phyloP scores from a whole-genome alignment of 2,797 vertebrate species.

The Paramormyrops hopkinsi region DNA sequence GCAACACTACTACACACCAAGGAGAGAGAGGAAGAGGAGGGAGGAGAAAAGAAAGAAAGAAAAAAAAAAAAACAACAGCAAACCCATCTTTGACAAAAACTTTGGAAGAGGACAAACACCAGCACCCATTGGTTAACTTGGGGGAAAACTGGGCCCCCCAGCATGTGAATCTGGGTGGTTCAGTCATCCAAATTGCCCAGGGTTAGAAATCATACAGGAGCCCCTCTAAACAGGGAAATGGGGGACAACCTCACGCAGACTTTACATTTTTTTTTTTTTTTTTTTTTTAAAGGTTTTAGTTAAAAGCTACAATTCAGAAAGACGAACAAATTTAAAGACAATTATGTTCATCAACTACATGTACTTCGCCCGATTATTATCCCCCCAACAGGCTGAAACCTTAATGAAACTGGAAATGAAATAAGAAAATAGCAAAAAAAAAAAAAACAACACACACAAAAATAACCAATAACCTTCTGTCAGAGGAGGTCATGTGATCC shows the following conservation, averaged over 20 bases:
- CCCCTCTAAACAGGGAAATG: neutral
- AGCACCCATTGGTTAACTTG: conserved; percentile 32
- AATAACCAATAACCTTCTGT: neutral
- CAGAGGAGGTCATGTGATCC: neutral
- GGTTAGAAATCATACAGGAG: neutral
- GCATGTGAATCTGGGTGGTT: neutral
- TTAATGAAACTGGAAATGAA: conserved; percentile 44
- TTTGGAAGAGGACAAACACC: conserved; percentile 22
- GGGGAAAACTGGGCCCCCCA: neutral
- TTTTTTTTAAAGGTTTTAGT: conserved; percentile 52
- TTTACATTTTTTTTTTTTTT: conserved; percentile 47
- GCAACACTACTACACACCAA: neutral
- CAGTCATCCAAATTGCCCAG: neutral
- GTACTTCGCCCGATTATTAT: conserved; percentile 50
- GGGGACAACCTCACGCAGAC: conserved; percentile 38
- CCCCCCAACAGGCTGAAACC: conserved; percentile 37
- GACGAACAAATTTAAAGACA: conserved; percentile 61
- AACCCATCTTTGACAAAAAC: conserved; percentile 7
- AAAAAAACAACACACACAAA: neutral
- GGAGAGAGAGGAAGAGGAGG: neutral
- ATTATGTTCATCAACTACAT: conserved; percentile 62
- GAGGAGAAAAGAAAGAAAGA: neutral
- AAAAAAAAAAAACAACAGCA: too few relatives aligned
- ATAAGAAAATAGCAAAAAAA: neutral
- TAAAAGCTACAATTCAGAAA: conserved; percentile 69